Base-by-base conservation (phyloP, 1,140 invertebrate genomes). In the silkworm (Bombyx mori) region DNA sequence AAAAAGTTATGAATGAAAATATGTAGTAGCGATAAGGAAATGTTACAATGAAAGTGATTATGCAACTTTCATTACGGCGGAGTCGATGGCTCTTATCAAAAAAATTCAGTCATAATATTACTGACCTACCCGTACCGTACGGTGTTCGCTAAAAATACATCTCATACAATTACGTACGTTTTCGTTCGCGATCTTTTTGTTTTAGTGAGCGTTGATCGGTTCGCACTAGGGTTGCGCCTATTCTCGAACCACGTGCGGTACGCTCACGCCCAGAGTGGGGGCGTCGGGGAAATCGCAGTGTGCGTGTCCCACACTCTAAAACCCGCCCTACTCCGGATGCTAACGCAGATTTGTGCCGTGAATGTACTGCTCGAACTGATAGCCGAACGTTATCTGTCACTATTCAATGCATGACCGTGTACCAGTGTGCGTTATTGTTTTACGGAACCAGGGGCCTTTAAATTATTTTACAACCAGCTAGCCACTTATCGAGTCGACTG, bases 331-430 rank as follows among this genome's bases (percentile, higher is more conserved):
- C 74, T 84, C 79, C 83, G 83, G 83, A 86, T 84, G 81, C 74
- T 71, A 78, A 67, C 80, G 74, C 81, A 80, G 78, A 82, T 82
- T 82, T 80, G 72, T 76, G 73, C 71, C 79, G 78, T 81, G 80
- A 82, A 79, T 79, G 74, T 77, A 66, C 78, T 82, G 78, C 79
- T 80, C 69, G 77, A 86, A 82, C 78, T 80, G 77, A 82, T 82
- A 82, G 71, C 57, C 73, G 60, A 67, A 66, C 71, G 73, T 74
- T 82, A 78, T 78, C 77, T 82, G 68, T 58, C 49, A 58, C 48
- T 64, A 69, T 62, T 63, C 66, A 68, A 69, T 76, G 72, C 69
- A 58, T 66, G 68, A 64, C 64, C 56, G 68, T 73, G 65, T 69
- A 66, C 66, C 59, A 51, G 55, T 79, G 75, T 75, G 68, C 51